Evolutionary conservation across 2,113 vertebrate species (phyloP).

Genomic region (Zosterops borbonicus): DNA sequence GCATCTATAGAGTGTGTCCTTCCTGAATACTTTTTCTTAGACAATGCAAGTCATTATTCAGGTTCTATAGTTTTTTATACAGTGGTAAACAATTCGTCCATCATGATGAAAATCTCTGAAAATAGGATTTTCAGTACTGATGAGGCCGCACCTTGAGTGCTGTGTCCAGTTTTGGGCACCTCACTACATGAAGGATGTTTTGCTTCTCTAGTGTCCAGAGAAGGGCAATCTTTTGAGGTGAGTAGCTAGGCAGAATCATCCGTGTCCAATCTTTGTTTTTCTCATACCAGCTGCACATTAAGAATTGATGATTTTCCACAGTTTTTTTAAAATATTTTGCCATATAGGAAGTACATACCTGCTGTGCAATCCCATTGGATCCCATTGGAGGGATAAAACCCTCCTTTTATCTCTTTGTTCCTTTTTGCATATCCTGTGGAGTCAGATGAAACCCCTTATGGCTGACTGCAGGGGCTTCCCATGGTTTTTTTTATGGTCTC

Average conservation of each 20-base stretch:
- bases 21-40: background rate
- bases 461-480: background rate
- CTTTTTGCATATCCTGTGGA: background rate
- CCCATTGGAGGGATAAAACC: background rate
- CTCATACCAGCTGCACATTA: background rate
- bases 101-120: background rate
- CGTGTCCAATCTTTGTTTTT: background rate
- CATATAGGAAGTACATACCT: background rate
- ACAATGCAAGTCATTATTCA: background rate
- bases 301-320: background rate
- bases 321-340: background rate
- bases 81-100: background rate
- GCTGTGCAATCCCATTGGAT: background rate
- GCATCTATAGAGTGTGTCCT: background rate
- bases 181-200: background rate
- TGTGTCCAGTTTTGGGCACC: background rate
- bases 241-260: background rate
- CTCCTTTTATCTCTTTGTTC: background rate
- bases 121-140: background rate
- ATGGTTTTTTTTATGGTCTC: slow-evolving; percentile 25
- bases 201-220: background rate
- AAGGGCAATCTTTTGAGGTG: background rate
- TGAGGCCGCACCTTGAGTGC: fast-evolving
- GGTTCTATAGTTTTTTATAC: background rate
- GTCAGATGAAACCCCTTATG: background rate